Base-by-base conservation (phyloP, 2,113 vertebrate species). In the Falco punctatus region DNA sequence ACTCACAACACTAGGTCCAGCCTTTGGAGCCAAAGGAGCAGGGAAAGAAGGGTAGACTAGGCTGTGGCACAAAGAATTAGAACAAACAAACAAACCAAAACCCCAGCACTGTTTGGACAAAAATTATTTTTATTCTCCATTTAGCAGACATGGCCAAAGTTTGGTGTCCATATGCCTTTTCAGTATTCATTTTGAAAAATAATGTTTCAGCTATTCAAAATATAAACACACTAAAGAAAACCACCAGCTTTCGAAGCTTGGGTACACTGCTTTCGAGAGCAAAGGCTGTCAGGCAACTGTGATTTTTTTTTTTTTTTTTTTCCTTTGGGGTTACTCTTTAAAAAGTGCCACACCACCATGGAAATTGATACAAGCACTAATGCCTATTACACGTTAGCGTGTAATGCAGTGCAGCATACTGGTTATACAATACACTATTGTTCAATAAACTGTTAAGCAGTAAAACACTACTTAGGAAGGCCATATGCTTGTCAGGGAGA, bases 311-410 rank as follows among this genome's bases (percentile, higher is more conserved):
- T 35, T 35, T n/a, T 6, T 55, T 21, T 52, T 40, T 38, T 27
- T 55, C 33, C 74, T 64, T 73, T 38, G 23, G 51, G 40, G n/a
- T 48, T 69, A 14, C 15, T 74, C 13, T 33, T 83, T 38, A 82
- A 12, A 92, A 92, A 93, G 80, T 83, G 64, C 42, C 64, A 86
- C 83, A 74, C 51, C 69, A 96, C 92, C 94, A 96, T 92, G 86
- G 84, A 96, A 97, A 96, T 79, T 92, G 93, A 95, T 91, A 94
- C 87, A 94, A 87, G 61, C 84, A 82, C 73, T 92, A 95, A 95
- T 85, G 95, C 89, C 70, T 94, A 90, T 61, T 71, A 72, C 88
- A 75, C 55, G 74, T 61, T 38, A 94, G 83, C 33, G 5, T 91
- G 83, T 92, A 95, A 95, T 81, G 83, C 77, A 89, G 77, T 16